These are phyloP conservation scores for Galaxias olidus DNA, from an alignment of 2,797 vertebrate species.

Conservation along the genomic window DNA sequence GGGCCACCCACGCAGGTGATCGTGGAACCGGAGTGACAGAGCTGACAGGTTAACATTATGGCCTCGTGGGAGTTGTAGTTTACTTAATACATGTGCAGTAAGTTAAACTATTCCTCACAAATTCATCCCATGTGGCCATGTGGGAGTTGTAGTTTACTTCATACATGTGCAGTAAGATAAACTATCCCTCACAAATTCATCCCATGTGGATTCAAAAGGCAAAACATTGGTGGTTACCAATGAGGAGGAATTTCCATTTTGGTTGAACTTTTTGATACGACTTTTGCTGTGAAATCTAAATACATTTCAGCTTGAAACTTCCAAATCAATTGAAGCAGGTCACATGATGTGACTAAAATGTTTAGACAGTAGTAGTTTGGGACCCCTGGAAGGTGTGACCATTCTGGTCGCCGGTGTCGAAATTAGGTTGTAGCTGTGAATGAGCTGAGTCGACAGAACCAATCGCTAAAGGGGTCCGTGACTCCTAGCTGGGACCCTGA, in stretches of 20 bases:
- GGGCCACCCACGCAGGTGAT: neutral
- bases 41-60: neutral
- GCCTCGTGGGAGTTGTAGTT: neutral
- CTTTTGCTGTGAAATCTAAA: too few relatives aligned
- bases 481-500: neutral
- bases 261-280: too few relatives aligned
- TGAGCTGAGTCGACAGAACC: conserved; percentile 3
- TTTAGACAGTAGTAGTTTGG: neutral
- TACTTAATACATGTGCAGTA: neutral
- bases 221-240: too few relatives aligned
- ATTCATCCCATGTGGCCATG: too few relatives aligned
- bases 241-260: too few relatives aligned
- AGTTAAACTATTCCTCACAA: too few relatives aligned
- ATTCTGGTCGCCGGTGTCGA: neutral
- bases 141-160: neutral
- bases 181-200: too few relatives aligned
- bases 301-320: too few relatives aligned
- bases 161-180: neutral
- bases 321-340: too few relatives aligned
- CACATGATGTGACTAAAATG: neutral
- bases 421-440: neutral
- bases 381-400: neutral
- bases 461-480: conserved; percentile 1
- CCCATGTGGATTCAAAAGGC: too few relatives aligned
- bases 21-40: neutral